A percentile compares a stretch with the other conserved stretches of the same genome.
These are phyloP conservation scores for Hycleus cichorii DNA, from an alignment of 1,140 invertebrate genomes.

Conservation along the genomic window DNA sequence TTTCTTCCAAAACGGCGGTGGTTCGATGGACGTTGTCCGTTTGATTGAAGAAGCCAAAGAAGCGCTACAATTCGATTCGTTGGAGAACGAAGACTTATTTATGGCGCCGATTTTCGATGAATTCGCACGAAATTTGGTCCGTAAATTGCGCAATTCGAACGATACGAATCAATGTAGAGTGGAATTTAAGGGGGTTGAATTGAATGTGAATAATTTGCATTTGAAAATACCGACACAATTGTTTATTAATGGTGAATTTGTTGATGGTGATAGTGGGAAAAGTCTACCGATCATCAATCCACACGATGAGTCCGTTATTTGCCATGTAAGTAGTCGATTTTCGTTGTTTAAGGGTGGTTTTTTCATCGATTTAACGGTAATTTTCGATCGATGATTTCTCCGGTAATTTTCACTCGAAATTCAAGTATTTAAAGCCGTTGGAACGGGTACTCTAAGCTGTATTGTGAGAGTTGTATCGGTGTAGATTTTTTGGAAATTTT, in stretches of 20 bases:
- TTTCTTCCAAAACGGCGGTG: constrained; percentile 87
- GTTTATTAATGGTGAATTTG: constrained; percentile 88
- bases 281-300: constrained; percentile 73
- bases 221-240: constrained; percentile 80
- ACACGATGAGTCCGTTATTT: constrained; percentile 73
- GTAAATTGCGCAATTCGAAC: constrained; percentile 52
- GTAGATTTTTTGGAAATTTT: no score
- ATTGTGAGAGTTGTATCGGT: no score
- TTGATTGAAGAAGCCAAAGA: constrained; percentile 90
- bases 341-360: no score
- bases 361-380: no score
- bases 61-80: constrained; percentile 58
- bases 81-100: constrained; percentile 88
- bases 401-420: no score
- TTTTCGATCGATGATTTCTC: no score
- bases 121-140: constrained; percentile 61
- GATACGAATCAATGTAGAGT: constrained; percentile 44
- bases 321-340: constrained; percentile 44
- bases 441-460: no score
- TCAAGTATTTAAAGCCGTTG: no score
- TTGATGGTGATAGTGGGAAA: constrained; percentile 63
- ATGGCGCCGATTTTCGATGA: constrained; percentile 85
- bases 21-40: constrained; percentile 94
- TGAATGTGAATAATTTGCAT: constrained; percentile 76
- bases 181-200: constrained; percentile 63